Percentiles rank a stretch among this genome's conserved stretches.
phyloP scores from a whole-genome alignment of 2,888 invertebrate species.

The Crepidodera aurea region DNA sequence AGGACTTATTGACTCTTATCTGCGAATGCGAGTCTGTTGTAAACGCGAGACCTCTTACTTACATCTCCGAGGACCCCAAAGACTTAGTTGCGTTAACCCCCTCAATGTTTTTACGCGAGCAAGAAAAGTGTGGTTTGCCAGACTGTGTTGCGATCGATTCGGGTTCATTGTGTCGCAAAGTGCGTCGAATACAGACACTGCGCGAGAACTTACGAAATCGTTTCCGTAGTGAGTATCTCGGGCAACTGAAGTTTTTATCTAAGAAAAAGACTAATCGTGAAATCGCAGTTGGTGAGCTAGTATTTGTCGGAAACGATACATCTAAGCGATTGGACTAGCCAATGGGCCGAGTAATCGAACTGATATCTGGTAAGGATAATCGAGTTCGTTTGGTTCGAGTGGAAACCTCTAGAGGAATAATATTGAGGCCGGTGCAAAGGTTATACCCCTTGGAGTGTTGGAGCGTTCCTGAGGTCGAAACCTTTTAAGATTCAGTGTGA shows the following conservation, averaged over 20 bases:
- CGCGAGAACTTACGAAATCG: slow-evolving; percentile 40
- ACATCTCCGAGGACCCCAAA: slow-evolving; percentile 22
- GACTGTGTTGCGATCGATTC: slow-evolving; percentile 39
- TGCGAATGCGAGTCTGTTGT: slow-evolving; percentile 29
- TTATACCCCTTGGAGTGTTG: too few species aligned
- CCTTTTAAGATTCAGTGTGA: too few species aligned
- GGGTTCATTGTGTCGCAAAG: slow-evolving; percentile 31
- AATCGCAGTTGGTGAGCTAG: too few species aligned
- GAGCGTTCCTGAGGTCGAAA: too few species aligned
- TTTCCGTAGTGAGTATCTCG: slow-evolving; percentile 41
- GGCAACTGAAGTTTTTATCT: slow-evolving; percentile 35
- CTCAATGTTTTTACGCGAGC: slow-evolving; percentile 45
- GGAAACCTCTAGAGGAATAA: too few species aligned
- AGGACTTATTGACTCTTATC: slow-evolving; percentile 41
- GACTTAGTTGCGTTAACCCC: slow-evolving; percentile 39
- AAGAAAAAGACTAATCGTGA: slow-evolving; percentile 24
- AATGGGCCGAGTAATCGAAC: too few species aligned
- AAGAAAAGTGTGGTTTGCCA: slow-evolving; percentile 30
- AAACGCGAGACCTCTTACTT: slow-evolving; percentile 29
- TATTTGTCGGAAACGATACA: too few species aligned
- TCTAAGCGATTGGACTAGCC: too few species aligned
- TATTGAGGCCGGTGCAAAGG: too few species aligned
- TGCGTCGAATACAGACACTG: slow-evolving; percentile 38
- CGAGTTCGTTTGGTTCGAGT: too few species aligned
- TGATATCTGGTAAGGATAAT: too few species aligned